Evolutionary conservation across 2,797 vertebrate species (phyloP), one percentile per base, ranked within the genome.

Genomic region (Dromococcyx pavoninus): DNA sequence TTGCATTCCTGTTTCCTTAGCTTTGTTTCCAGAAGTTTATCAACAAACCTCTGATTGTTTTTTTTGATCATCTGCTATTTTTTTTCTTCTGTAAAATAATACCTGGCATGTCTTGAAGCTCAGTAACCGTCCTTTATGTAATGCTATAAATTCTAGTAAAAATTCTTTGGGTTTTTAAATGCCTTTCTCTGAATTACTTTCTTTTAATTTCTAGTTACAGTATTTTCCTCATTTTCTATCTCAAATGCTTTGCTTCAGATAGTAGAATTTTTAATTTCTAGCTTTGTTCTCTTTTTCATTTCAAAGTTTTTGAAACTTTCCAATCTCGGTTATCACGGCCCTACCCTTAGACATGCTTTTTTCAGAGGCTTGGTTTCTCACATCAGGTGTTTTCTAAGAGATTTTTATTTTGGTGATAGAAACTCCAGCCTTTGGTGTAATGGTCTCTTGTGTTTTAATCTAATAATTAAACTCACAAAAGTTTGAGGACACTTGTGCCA

Each of bases 31-130:
- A 50, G 25, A 83, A 83, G 48, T 46, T 8, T 53, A 33, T 70
- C 21, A 44, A 32, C 10, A 82, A 70, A 41, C 2, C 2, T 51
- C 16, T 48, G 41, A 11, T 12, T 33, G 66, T 58, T 65, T 41
- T 10, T 43, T 44, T 67, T n/a, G 11, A 10, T 43, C 7, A 9
- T 48, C 17, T 43, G 13, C 10, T 3, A 7, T 54, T 91, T 88
- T 88, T 91, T 67, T 25, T n/a, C 2, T 78, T 62, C 48, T 58
- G 11, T 56, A 27, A 86, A 41, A 62, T 4, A 2, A 54, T 56
- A n/a, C 7, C 0, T 4, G 17, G 37, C 3, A 0, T 15, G 2
- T 44, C 32, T 70, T 48, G 24, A 57, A 61, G 28, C 8, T 73
- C 14, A 19, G 24, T 30, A 82, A 56, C 24, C 28, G 7, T 54